A percentile compares a stretch with the other conserved stretches of the same genome.
Conservation (phyloP, 2,797 vertebrate species). For the Eospalax fontanierii region DNA sequence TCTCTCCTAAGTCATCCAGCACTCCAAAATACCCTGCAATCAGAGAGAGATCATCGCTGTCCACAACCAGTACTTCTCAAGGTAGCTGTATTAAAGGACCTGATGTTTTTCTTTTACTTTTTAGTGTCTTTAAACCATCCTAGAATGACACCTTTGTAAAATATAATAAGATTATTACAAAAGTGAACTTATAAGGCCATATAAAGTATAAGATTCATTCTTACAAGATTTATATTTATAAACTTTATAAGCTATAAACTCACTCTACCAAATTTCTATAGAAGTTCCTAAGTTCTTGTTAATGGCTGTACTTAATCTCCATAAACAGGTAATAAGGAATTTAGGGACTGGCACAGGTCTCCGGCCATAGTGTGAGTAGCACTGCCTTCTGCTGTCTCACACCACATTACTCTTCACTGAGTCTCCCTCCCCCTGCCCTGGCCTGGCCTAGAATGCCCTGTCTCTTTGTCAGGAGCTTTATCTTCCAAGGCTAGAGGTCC, state of each 20-base stretch:
- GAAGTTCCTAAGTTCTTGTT: constrained; percentile 49
- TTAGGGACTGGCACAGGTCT: neutral
- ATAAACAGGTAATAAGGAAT: constrained; percentile 9
- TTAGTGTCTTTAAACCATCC: constrained; percentile 44
- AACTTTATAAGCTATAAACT: constrained; percentile 19
- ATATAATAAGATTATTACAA: constrained; percentile 54
- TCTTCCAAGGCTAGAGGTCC: neutral
- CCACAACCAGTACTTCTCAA: neutral
- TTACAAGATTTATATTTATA: neutral
- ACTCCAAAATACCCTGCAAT: constrained; percentile 19
- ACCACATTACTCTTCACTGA: constrained; percentile 32
- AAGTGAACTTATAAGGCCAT: constrained; percentile 61
- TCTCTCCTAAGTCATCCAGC: neutral
- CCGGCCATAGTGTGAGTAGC: neutral
- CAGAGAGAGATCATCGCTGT: neutral
- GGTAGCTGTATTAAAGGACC: constrained; percentile 52
- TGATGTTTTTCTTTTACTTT: neutral
- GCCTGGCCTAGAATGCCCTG: neutral
- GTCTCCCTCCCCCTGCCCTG: neutral
- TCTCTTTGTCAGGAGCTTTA: constrained; percentile 52
- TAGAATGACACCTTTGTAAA: constrained; percentile 52
- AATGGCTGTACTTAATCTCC: constrained; percentile 35
- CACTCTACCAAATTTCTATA: constrained; percentile 33
- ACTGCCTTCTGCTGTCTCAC: constrained; percentile 30
- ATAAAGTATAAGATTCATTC: constrained; percentile 57